phyloP scores from a whole-genome alignment of 2,888 invertebrate species.

The Andrena praecox region DNA sequence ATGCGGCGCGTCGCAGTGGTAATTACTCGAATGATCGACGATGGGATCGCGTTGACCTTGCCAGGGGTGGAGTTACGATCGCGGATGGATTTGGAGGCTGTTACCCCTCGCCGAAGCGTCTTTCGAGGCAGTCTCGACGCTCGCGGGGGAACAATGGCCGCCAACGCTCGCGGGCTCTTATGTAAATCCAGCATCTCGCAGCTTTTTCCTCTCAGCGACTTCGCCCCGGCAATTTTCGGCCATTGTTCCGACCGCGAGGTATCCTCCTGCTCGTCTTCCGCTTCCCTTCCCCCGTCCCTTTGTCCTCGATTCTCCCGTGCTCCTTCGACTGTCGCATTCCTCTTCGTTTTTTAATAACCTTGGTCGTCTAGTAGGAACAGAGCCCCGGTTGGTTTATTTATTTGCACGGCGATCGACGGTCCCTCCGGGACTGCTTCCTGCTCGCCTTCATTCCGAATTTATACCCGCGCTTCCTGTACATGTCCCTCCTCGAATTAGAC shows the following conservation, averaged over 20 bases:
- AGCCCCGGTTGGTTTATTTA: conserved; percentile 29
- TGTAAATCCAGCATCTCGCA: conserved; percentile 60
- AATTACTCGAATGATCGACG: neutral
- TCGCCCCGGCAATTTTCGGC: conserved; percentile 68
- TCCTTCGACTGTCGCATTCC: neutral
- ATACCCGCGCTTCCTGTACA: conserved; percentile 30
- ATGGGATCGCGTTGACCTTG: neutral
- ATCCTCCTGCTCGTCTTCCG: conserved; percentile 51
- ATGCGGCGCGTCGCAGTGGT: neutral
- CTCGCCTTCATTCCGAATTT: conserved; percentile 35
- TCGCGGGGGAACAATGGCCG: conserved; percentile 56
- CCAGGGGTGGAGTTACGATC: neutral
- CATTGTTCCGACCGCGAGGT: conserved; percentile 65
- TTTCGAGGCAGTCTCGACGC: conserved; percentile 14
- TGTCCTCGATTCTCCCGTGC: neutral
- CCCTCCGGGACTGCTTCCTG: neutral
- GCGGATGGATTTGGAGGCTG: neutral
- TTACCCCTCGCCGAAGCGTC: neutral
- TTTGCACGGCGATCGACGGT: conserved; percentile 21
- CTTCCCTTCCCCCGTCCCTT: conserved; percentile 15
- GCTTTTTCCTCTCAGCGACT: conserved; percentile 47
- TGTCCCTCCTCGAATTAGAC: conserved; percentile 20
- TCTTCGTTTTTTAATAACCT: conserved; percentile 32
- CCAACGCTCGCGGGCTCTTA: conserved; percentile 48
- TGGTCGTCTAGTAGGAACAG: neutral